phyloP scores from a whole-genome alignment of 2,888 invertebrate species.

The Chymomyza procnemis region DNA sequence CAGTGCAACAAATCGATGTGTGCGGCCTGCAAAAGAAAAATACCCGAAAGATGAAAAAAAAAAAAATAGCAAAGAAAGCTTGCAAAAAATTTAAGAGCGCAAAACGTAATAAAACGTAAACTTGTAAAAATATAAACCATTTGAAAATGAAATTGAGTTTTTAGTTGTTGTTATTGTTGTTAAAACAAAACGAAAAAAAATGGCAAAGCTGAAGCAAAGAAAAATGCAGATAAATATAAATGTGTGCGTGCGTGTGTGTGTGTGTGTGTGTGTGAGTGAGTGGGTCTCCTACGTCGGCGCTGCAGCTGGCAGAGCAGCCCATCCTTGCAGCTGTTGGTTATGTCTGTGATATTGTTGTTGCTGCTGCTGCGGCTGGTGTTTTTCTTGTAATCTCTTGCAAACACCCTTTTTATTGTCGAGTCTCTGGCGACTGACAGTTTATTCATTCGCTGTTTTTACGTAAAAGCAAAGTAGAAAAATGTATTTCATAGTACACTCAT shows the following conservation, averaged over 20 bases:
- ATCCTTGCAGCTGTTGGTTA: constrained; percentile 61
- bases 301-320: constrained; percentile 44
- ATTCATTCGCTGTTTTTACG: background rate
- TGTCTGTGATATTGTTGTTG: background rate
- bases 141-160: constrained; percentile 5
- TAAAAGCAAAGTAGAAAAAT: constrained; percentile 35
- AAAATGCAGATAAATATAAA: background rate
- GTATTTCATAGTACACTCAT: constrained; percentile 25
- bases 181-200: background rate
- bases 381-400: constrained; percentile 1
- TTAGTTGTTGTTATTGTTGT: background rate
- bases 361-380: background rate
- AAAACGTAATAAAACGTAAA: constrained; percentile 13
- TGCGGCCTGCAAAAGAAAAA: constrained; percentile 15
- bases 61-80: constrained; percentile 16
- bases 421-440: background rate
- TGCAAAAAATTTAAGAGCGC: constrained; percentile 4
- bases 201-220: background rate
- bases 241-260: constrained; percentile 18
- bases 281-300: constrained; percentile 23
- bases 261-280: constrained; percentile 21
- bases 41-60: constrained; percentile 12
- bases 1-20: constrained; percentile 68
- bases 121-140: constrained; percentile 21
- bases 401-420: background rate